Conservation (phyloP, 2,888 invertebrate genomes). For the Drosophila atripex region DNA sequence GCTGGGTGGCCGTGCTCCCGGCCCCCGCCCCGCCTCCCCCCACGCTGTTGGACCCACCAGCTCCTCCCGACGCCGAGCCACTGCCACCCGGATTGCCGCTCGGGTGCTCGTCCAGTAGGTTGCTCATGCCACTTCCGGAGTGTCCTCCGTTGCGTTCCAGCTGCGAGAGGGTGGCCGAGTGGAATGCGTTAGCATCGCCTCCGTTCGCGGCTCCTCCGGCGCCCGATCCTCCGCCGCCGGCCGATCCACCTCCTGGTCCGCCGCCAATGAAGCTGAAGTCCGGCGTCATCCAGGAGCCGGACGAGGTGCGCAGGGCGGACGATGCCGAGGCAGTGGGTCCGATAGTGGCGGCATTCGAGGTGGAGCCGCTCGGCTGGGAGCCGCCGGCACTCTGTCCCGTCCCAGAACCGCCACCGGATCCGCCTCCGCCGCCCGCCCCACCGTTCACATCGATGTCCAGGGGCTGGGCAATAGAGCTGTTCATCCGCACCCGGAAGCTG, state of each 20-base stretch:
- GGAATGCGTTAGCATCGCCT: slow-evolving; percentile 50
- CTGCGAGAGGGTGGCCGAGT: slow-evolving; percentile 48
- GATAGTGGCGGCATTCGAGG: slow-evolving; percentile 17
- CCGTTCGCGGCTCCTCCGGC: slow-evolving; percentile 12
- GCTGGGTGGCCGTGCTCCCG: slow-evolving; percentile 27
- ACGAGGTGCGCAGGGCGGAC: slow-evolving; percentile 57
- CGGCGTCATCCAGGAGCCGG: slow-evolving; percentile 67
- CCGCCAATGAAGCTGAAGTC: slow-evolving; percentile 56
- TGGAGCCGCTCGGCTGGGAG: background rate
- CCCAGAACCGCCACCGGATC: slow-evolving; percentile 15
- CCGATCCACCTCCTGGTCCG: slow-evolving; percentile 3
- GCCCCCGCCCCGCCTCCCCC: background rate
- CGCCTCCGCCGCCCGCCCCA: slow-evolving; percentile 9
- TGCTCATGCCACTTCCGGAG: slow-evolving; percentile 46
- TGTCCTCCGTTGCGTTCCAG: slow-evolving; percentile 51
- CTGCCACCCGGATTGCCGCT: background rate
- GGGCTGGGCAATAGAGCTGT: slow-evolving; percentile 61
- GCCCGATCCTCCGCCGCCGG: background rate
- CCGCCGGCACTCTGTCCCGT: slow-evolving; percentile 11
- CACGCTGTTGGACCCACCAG: slow-evolving; percentile 9
- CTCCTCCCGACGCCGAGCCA: slow-evolving; percentile 13
- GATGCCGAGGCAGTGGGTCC: slow-evolving; percentile 40
- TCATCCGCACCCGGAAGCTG: slow-evolving; percentile 62
- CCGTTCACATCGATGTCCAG: slow-evolving; percentile 68
- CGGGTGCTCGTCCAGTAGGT: slow-evolving; percentile 62